Conservation (phyloP, 2,888 invertebrate species). For the Epinotia bilunana region DNA sequence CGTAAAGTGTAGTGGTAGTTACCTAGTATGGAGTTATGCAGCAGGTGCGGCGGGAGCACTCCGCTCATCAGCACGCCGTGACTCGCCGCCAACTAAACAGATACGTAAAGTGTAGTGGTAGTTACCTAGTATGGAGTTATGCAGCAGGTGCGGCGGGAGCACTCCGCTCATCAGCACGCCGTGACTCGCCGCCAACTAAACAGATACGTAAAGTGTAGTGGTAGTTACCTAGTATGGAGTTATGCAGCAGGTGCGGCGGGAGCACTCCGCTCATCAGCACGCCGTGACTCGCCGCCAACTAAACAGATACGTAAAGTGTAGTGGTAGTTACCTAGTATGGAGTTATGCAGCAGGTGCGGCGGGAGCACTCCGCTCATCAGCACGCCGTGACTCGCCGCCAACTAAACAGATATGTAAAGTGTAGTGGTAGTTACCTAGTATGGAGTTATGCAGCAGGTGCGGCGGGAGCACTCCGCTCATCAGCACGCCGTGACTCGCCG, state of each 20-base stretch:
- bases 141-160: slow-evolving; percentile 78
- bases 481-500: slow-evolving; percentile 74
- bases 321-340: slow-evolving; percentile 70
- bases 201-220: background rate
- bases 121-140: slow-evolving; percentile 75
- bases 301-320: background rate
- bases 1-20: slow-evolving; percentile 47
- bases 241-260: slow-evolving; percentile 79
- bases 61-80: slow-evolving; percentile 75
- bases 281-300: too few relatives aligned
- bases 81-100: too few relatives aligned
- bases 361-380: slow-evolving; percentile 75
- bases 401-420: too few relatives aligned
- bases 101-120: slow-evolving; percentile 19
- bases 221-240: slow-evolving; percentile 72
- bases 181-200: too few relatives aligned
- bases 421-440: slow-evolving; percentile 66
- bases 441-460: slow-evolving; percentile 76
- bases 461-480: slow-evolving; percentile 77
- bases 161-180: slow-evolving; percentile 74
- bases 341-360: slow-evolving; percentile 77
- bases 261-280: slow-evolving; percentile 73
- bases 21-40: slow-evolving; percentile 78
- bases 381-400: slow-evolving; percentile 75
- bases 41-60: slow-evolving; percentile 75